Conservation (phyloP, 2,113 vertebrate genomes). For the Rutilus rutilus region DNA sequence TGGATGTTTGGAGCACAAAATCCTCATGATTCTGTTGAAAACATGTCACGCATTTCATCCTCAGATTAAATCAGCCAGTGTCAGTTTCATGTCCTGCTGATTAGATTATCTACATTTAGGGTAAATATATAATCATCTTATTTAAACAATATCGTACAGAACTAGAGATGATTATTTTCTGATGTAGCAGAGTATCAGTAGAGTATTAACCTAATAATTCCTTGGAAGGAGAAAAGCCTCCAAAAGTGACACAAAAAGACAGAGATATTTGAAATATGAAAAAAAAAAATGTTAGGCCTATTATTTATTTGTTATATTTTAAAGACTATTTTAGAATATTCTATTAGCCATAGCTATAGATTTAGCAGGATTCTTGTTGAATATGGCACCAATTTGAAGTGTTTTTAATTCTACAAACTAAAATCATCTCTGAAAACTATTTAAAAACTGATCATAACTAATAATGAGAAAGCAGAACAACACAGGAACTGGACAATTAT, state of each 20-base stretch:
- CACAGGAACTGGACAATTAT: too few relatives aligned
- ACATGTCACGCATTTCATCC: neutral
- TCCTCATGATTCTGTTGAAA: neutral
- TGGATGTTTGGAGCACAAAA: neutral
- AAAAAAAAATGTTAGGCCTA: too few relatives aligned
- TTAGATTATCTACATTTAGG: neutral
- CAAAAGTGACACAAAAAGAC: neutral
- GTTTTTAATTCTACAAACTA: neutral
- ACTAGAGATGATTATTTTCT: neutral
- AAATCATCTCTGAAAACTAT: neutral
- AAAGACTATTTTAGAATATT: neutral
- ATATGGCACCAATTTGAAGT: neutral
- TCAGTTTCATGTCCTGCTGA: neutral
- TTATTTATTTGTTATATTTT: neutral
- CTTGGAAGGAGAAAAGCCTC: neutral
- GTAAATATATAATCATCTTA: neutral
- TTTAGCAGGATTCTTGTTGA: neutral
- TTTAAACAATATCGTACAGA: neutral
- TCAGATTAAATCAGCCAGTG: neutral
- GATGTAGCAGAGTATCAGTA: too few relatives aligned
- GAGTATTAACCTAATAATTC: too few relatives aligned
- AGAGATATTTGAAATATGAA: too few relatives aligned
- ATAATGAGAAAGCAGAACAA: too few relatives aligned
- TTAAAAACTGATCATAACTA: too few relatives aligned
- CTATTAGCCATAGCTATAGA: neutral